Percentiles rank a stretch among this genome's conserved stretches.
phyloP scores from a whole-genome alignment of 2,113 vertebrate genomes.

The Vulpes lagopus region DNA sequence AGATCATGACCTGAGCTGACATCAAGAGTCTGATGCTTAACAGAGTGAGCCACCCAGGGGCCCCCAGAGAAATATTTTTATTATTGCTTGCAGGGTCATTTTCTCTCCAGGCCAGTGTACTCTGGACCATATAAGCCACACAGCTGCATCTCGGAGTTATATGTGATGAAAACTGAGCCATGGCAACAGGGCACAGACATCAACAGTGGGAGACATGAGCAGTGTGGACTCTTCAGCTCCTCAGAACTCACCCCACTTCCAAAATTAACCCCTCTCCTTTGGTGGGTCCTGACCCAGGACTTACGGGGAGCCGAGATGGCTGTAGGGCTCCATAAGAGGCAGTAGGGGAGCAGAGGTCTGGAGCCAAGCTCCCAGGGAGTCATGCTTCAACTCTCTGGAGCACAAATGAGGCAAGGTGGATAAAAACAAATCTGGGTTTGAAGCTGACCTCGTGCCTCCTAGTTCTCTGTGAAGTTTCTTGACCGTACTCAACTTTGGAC shows the following conservation, averaged over 20 bases:
- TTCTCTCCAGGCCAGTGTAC: not conserved
- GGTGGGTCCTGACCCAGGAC: not conserved
- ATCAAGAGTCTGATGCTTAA: not conserved
- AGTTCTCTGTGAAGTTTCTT: not conserved
- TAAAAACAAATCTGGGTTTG: not conserved
- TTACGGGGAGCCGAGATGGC: not conserved
- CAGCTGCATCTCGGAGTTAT: not conserved
- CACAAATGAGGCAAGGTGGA: not conserved
- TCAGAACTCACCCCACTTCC: not conserved
- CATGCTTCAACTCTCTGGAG: not conserved
- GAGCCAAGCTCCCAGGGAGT: not conserved
- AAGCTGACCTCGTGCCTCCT: not conserved
- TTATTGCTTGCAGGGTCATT: not conserved
- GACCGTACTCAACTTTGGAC: not conserved
- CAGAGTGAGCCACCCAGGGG: not conserved
- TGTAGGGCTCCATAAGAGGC: not conserved
- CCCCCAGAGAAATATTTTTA: not conserved
- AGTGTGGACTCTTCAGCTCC: not conserved
- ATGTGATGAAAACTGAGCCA: rapidly evolving
- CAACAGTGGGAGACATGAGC: not conserved
- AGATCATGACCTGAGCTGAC: not conserved
- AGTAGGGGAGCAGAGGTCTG: too few relatives aligned
- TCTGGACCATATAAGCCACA: not conserved
- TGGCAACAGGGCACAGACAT: rapidly evolving
- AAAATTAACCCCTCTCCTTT: not conserved